A percentile compares a stretch with the other conserved stretches of the same genome.
Conservation (phyloP, 2,797 vertebrate species). For the Choloepus didactylus region DNA sequence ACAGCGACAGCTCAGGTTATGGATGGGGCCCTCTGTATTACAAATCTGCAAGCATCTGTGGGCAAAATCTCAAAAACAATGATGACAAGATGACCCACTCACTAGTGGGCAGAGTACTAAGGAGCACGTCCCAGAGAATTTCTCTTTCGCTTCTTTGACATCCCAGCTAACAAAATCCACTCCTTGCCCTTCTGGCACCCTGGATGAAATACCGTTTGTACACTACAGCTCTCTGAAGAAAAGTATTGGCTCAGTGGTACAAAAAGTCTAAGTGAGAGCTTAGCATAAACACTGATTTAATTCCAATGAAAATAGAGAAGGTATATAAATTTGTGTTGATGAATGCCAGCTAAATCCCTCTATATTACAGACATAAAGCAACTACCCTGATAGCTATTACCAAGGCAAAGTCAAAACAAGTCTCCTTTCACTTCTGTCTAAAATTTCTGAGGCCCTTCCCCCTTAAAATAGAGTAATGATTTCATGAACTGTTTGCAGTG, state of each 20-base stretch:
- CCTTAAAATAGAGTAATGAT: neutral
- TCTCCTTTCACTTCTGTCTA: conserved; percentile 53
- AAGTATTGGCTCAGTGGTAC: conserved; percentile 2
- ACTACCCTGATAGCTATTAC: conserved; percentile 60
- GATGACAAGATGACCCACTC: neutral
- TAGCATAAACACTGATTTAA: conserved; percentile 51
- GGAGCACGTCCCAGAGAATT: neutral
- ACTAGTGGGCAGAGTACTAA: neutral
- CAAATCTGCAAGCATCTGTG: neutral
- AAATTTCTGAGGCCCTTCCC: conserved; percentile 53
- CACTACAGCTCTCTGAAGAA: neutral
- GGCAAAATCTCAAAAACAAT: conserved; percentile 28
- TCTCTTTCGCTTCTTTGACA: conserved; percentile 25
- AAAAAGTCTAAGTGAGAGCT: conserved; percentile 26
- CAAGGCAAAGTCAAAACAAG: conserved; percentile 67
- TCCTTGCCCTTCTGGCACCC: neutral
- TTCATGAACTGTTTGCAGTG: conserved; percentile 32
- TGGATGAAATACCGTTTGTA: neutral
- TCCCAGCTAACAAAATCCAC: conserved; percentile 54
- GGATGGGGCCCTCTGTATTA: neutral
- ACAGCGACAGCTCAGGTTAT: neutral
- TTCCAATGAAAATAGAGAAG: conserved; percentile 68
- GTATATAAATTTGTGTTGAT: conserved; percentile 45
- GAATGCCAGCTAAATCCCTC: conserved; percentile 66
- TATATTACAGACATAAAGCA: conserved; percentile 46